These are phyloP conservation scores for Fragum whitleyi DNA, from an alignment of 2,888 invertebrate genomes.

Conservation along the genomic window DNA sequence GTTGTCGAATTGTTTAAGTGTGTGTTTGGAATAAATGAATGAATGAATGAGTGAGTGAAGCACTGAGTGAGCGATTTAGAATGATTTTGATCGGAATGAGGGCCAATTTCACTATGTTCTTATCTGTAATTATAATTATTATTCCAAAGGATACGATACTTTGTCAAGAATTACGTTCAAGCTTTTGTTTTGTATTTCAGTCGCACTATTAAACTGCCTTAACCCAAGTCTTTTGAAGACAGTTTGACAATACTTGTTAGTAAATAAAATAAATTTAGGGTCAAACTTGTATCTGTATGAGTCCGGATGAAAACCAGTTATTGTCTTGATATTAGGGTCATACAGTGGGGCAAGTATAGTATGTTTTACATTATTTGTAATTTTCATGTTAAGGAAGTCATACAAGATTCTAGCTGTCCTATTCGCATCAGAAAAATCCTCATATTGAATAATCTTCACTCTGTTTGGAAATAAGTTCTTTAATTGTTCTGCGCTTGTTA, in stretches of 20 bases:
- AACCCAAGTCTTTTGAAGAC: constrained; percentile 5
- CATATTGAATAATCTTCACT: constrained; percentile 37
- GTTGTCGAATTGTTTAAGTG: too few relatives aligned
- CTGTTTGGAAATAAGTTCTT: constrained; percentile 16
- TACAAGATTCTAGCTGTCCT: constrained; percentile 20
- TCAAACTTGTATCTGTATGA: neutral
- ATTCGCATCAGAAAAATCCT: constrained; percentile 34
- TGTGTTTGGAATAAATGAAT: too few relatives aligned
- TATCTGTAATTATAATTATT: too few relatives aligned
- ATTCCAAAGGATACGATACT: neutral
- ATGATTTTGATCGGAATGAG: too few relatives aligned
- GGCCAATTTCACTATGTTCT: too few relatives aligned
- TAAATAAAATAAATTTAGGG: neutral
- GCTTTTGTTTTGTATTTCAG: neutral
- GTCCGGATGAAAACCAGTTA: neutral
- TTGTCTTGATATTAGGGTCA: neutral
- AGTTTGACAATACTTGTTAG: neutral
- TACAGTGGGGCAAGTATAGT: neutral
- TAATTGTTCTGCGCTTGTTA: neutral
- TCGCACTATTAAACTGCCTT: neutral
- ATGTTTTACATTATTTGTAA: constrained; percentile 2
- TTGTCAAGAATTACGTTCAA: neutral
- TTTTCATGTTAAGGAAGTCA: constrained; percentile 30
- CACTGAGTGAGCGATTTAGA: too few relatives aligned
- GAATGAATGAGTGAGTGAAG: too few relatives aligned